Evolutionary conservation across 2,113 vertebrate genomes (phyloP), one percentile per base, ranked within the genome.

Genomic region (Bos javanicus): DNA sequence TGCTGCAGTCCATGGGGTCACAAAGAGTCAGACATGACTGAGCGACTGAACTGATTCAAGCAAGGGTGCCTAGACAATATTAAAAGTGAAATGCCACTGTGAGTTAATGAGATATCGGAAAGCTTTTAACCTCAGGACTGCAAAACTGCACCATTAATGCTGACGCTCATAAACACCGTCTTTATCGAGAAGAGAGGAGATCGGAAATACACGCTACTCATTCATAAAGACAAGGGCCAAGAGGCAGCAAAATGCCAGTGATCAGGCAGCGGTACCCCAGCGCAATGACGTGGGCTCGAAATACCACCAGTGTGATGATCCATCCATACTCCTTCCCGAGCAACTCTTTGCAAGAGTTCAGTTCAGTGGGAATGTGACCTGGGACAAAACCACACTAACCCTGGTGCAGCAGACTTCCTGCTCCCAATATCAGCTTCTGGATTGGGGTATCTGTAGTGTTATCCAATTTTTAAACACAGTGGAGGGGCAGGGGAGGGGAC

Each of bases 81-180:
- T 98, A 96, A 98, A 98, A 98, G 94, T 96, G 96, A 98, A 98
- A 98, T 97, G 95, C 71, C 95, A 98, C 43, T 96, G 86, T 93
- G 86, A 97, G 95, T 97, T 98, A 98, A 98, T 98, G 95, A 98
- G 88, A 98, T 83, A 97, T 95, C 2, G 1, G 96, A 97, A 98
- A 98, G 96, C 91, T 96, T 97, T 98, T 97, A 97, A 98, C 96
- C 94, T 96, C 64, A 0, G 89, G 87, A 88, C 92, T 97, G 62
- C 81, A 97, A 95, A 91, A 94, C 30, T 28, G 16, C 86, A 60
- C 64, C 2, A 1, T 86, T 95, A 97, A 96, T 54, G 86, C 59
- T 1, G 9, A 71, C 0, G 2, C 87, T 94, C 81, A 94, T 83
- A 96, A 97, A 97, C 64, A 95, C 56, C 0, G 0, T 76, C 82